Percentiles rank a stretch among this genome's conserved stretches.
Evolutionary conservation across 2,113 vertebrate genomes (phyloP).

Genomic region (Tenebrosternarchus preto): DNA sequence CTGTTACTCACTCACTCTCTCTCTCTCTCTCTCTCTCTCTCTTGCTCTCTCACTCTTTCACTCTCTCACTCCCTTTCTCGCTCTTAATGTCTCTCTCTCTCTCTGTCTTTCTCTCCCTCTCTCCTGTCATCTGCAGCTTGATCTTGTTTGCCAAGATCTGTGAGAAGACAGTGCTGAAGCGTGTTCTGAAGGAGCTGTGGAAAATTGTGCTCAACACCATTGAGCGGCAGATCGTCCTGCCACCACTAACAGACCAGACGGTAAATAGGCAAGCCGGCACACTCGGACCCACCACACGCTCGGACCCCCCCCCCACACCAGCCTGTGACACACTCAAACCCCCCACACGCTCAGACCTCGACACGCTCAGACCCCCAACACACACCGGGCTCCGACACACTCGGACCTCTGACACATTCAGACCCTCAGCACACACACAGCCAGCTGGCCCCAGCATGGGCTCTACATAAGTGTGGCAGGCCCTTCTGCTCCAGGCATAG

Average conservation of each 20-base stretch:
- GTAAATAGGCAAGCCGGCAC: conserved; percentile 73
- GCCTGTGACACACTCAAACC: too few species aligned
- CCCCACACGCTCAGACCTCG: too few species aligned
- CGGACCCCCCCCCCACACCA: too few species aligned
- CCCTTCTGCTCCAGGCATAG: not conserved
- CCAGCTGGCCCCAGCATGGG: conserved; percentile 7
- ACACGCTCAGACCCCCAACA: too few species aligned
- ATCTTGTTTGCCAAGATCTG: conserved; percentile 96
- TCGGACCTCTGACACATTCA: too few species aligned
- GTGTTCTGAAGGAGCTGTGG: conserved; percentile 95
- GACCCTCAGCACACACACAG: too few species aligned
- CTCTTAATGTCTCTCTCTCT: not conserved
- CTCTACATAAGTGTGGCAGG: not conserved
- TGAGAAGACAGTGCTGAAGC: conserved; percentile 96
- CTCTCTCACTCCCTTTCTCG: not conserved
- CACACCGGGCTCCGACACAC: too few species aligned
- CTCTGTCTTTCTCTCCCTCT: not conserved
- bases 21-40: too few species aligned
- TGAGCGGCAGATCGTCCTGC: conserved; percentile 93
- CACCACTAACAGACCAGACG: conserved; percentile 89
- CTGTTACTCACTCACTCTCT: not conserved
- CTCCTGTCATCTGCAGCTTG: conserved; percentile 77
- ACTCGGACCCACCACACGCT: too few species aligned
- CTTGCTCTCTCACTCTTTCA: not conserved
- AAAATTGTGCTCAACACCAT: conserved; percentile 94